Conservation (phyloP, 2,888 invertebrate species). For the Cremastinae sp. region DNA sequence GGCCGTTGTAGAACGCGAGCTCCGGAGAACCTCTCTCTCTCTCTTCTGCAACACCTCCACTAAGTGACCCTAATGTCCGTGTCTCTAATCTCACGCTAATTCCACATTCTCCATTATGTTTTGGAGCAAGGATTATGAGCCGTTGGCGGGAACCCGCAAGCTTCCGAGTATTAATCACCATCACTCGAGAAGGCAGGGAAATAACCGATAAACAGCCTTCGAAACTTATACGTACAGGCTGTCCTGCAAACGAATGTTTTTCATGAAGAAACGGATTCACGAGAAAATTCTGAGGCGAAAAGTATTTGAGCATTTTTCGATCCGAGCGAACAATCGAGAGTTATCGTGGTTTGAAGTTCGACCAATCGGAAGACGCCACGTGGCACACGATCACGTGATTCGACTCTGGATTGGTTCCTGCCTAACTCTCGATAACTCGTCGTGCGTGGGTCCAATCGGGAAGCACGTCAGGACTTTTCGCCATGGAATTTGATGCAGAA, state of each 20-base stretch:
- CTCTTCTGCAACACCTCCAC: constrained; percentile 40
- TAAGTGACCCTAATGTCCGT: constrained; percentile 66
- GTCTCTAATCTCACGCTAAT: constrained; percentile 66
- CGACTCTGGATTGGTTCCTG: too few species aligned
- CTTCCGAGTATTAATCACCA: constrained; percentile 68
- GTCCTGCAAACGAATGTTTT: neutral
- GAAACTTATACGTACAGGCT: constrained; percentile 25
- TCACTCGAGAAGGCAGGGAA: constrained; percentile 62
- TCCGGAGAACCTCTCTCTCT: constrained; percentile 34
- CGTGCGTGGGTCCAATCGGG: too few species aligned
- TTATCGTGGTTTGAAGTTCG: too few species aligned
- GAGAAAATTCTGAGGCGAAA: too few species aligned
- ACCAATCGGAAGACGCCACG: too few species aligned
- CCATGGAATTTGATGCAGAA: too few species aligned
- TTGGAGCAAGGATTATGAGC: constrained; percentile 64
- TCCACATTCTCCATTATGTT: constrained; percentile 60
- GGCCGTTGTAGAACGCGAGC: constrained; percentile 9
- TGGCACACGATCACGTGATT: too few species aligned
- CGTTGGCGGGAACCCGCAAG: constrained; percentile 52
- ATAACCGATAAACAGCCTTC: constrained; percentile 11
- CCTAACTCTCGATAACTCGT: too few species aligned
- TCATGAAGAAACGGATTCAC: too few species aligned
- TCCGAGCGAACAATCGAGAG: too few species aligned
- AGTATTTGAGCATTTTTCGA: too few species aligned
- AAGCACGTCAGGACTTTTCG: too few species aligned